Percentiles rank a stretch among this genome's conserved stretches.
Evolutionary conservation across 2,888 invertebrate species (phyloP).

Genomic region (Orchesella flavescens): DNA sequence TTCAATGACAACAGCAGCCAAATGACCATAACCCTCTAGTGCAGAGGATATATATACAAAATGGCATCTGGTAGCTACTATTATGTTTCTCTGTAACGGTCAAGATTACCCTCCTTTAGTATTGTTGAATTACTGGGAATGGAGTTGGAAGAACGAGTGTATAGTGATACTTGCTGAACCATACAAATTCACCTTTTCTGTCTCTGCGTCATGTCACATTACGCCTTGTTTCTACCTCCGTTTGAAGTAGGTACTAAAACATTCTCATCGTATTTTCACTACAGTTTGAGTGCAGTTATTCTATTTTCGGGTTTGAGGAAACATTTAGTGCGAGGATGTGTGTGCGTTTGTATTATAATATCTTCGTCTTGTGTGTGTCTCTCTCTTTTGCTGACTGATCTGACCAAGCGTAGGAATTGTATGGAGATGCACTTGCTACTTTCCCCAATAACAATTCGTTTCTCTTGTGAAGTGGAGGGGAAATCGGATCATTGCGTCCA

Average conservation of each 20-base stretch:
- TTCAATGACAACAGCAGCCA: neutral
- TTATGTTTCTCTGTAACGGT: slow-evolving; percentile 1
- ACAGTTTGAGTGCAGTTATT: too few species aligned
- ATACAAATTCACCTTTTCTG: neutral
- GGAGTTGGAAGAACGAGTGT: neutral
- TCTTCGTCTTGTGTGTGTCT: neutral
- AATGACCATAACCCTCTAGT: neutral
- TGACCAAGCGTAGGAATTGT: slow-evolving; percentile 38
- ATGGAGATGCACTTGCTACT: slow-evolving; percentile 34
- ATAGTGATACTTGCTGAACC: too few species aligned
- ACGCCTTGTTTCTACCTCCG: neutral
- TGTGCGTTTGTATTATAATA: neutral
- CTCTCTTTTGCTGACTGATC: slow-evolving; percentile 21
- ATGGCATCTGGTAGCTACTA: neutral
- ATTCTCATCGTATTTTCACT: too few species aligned
- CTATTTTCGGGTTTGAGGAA: too few species aligned
- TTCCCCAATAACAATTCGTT: slow-evolving; percentile 41
- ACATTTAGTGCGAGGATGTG: neutral
- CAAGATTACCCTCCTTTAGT: neutral
- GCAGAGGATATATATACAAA: neutral
- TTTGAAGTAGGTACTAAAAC: too few species aligned
- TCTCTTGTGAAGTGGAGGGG: slow-evolving; percentile 17
- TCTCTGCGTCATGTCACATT: neutral
- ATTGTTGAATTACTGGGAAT: neutral
- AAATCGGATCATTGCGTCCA: slow-evolving; percentile 56